phyloP scores from a whole-genome alignment of 2,888 invertebrate genomes.

The Eristalinus sepulchralis region DNA sequence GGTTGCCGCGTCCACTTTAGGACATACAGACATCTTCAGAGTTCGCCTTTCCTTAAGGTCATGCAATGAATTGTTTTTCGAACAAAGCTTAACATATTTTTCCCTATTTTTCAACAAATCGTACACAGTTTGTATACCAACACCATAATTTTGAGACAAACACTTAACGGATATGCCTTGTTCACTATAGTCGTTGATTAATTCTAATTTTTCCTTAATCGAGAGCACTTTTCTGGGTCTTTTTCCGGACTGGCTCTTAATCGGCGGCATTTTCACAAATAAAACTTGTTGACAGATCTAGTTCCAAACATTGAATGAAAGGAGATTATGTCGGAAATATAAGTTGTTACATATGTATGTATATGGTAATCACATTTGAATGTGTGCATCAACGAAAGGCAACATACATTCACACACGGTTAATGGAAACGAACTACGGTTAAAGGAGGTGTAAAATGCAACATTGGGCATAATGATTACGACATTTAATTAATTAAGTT shows the following conservation, averaged over 20 bases:
- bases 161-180: slow-evolving; percentile 13
- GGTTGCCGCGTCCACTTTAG: not conserved
- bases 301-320: too few relatives aligned
- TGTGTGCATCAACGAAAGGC: too few relatives aligned
- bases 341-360: too few relatives aligned
- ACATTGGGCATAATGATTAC: too few relatives aligned
- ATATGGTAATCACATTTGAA: too few relatives aligned
- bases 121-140: slow-evolving; percentile 37
- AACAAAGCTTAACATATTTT: slow-evolving; percentile 31
- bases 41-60: slow-evolving; percentile 17
- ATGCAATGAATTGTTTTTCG: slow-evolving; percentile 40
- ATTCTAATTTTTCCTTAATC: slow-evolving; percentile 27
- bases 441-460: too few relatives aligned
- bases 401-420: too few relatives aligned
- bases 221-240: slow-evolving; percentile 44
- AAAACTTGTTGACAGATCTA: too few relatives aligned
- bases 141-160: slow-evolving; percentile 42
- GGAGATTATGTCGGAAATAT: too few relatives aligned
- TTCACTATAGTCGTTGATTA: slow-evolving; percentile 25
- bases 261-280: slow-evolving; percentile 18
- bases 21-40: slow-evolving; percentile 9
- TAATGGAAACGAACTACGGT: too few relatives aligned
- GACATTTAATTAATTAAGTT: too few relatives aligned
- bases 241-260: slow-evolving; percentile 16
- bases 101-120: slow-evolving; percentile 41